Conservation (phyloP, 2,888 invertebrate species). For the Therioaphis trifolii region DNA sequence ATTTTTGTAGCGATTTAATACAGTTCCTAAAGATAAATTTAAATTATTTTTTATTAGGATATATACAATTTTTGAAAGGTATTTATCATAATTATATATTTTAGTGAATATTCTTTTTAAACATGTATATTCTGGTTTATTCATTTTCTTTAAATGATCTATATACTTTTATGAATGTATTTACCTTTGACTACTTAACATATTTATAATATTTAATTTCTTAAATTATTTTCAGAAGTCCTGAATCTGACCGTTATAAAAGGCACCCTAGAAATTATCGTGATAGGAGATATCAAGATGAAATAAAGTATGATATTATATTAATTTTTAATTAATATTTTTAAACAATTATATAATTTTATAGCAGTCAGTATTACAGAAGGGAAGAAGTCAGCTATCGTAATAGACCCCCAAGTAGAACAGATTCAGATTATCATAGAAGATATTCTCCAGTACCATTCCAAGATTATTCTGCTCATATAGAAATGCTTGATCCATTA, state of each 20-base stretch:
- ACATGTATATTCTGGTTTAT: too few relatives aligned
- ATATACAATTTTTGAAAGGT: too few relatives aligned
- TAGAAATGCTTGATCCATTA: conserved; percentile 53
- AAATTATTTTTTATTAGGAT: background rate
- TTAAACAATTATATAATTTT: conserved; percentile 4
- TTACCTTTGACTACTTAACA: too few relatives aligned
- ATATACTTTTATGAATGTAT: too few relatives aligned
- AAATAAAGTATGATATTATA: conserved; percentile 16
- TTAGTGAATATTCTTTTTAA: too few relatives aligned
- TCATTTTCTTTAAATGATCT: too few relatives aligned
- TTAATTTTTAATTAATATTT: background rate
- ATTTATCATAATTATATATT: too few relatives aligned
- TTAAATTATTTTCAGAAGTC: conserved; percentile 38
- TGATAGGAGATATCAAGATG: conserved; percentile 51
- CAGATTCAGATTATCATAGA: conserved; percentile 66
- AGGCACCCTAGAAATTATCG: conserved; percentile 45
- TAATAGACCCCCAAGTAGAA: conserved; percentile 67
- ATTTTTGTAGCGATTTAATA: too few relatives aligned
- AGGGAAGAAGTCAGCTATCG: conserved; percentile 39
- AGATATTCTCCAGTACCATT: conserved; percentile 51
- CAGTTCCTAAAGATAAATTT: background rate
- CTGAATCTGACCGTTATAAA: conserved; percentile 51
- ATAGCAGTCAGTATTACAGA: conserved; percentile 36
- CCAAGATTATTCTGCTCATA: conserved; percentile 57
- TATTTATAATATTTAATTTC: background rate